Conservation (phyloP, 2,113 vertebrate genomes). For the Geococcyx californianus region DNA sequence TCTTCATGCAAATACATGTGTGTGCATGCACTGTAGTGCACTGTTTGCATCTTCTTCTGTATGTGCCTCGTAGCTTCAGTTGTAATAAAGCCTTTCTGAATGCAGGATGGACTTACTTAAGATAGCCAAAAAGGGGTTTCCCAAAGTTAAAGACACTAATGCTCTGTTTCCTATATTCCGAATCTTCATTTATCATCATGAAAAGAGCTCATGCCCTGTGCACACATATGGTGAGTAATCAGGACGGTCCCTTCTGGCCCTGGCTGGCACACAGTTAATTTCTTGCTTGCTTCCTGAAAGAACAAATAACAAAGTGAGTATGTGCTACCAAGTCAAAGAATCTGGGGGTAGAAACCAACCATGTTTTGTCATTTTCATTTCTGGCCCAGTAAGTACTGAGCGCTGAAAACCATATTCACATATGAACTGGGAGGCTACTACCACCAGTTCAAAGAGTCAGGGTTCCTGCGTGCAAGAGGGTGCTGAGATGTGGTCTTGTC, state of each 20-base stretch:
- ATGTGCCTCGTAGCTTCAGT: not conserved
- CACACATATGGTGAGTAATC: not conserved
- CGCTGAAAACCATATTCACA: not conserved
- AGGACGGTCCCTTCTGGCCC: no score
- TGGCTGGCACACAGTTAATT: not conserved
- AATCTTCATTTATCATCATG: not conserved
- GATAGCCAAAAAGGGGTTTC: not conserved
- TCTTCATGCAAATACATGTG: accelerated
- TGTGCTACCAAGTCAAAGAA: not conserved
- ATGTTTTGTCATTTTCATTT: not conserved
- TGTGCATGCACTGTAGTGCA: accelerated
- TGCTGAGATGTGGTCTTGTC: not conserved
- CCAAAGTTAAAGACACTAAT: not conserved
- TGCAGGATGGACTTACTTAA: not conserved
- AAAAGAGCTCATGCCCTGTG: not conserved
- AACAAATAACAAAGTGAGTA: not conserved
- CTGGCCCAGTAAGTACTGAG: not conserved
- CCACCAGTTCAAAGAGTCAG: not conserved
- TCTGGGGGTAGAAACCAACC: not conserved
- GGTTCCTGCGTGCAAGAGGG: not conserved
- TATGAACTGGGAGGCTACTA: not conserved
- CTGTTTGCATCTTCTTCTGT: not conserved
- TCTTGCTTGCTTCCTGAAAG: not conserved
- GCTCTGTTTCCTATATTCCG: not conserved
- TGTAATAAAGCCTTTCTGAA: not conserved